Base-by-base conservation (phyloP, 2,113 vertebrate genomes). In the Cisticola juncidis region DNA sequence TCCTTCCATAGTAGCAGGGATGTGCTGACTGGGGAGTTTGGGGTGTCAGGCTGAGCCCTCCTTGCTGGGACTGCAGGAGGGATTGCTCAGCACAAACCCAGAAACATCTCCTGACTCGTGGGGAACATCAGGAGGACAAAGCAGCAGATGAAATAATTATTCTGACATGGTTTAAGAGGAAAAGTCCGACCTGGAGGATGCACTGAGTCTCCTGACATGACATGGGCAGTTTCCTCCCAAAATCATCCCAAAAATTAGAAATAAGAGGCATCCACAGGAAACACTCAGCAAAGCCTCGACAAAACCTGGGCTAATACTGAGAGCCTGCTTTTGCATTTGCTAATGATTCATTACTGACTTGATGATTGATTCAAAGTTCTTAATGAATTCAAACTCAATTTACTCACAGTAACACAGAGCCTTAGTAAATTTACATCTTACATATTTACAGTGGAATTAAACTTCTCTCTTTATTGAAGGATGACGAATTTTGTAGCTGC, bases 371-470 rank as follows among this genome's bases (percentile, higher is more conserved):
- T 72, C 33, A 12, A 80, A 83, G 62, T 77, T 85, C 74, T 86
- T 84, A 88, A 96, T 86, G 72, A 97, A 93, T 92, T 90, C 82
- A 81, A 93, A 95, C 56, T 83, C 80, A 72, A 65, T 92, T 95
- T 79, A 60, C 66, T 76, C 70, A 15, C 68, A 94, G 88, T 14
- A 48, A 61, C 57, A 54, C 8, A 3, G 17, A 66, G 73, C 61
- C 73, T 86, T 19, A 53, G 36, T 69, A 78, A 42, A 36, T 84
- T 57, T 93, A 66, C 81, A 40, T 61, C 72, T 91, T 92, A 78
- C 6, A 9, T 35, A 65, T 26, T 45, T 90, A 78, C 87, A 82
- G 62, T 51, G 70, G 92, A 86, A 90, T 42, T 61, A 44, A 24
- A 79, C 88, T 62, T 65, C 65, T 56, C 71, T 61, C 80, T 95